Conservation (phyloP, 2,888 invertebrate genomes). For the Sarcophaga caerulescens region DNA sequence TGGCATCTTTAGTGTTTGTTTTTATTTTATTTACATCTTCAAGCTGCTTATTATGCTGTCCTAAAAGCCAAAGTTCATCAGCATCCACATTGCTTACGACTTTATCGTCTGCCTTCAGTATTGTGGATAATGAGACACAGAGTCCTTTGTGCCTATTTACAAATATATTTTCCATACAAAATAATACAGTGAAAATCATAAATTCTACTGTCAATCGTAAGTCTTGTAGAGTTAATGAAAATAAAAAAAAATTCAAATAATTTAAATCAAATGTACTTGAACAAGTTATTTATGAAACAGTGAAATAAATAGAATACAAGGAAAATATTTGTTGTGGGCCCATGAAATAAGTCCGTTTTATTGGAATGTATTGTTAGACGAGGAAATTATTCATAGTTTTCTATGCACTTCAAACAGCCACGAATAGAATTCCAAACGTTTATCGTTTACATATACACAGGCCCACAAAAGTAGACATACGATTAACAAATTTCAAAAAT, state of each 20-base stretch:
- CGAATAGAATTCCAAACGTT: no score
- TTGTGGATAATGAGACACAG: slow-evolving; percentile 43
- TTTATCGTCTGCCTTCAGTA: slow-evolving; percentile 23
- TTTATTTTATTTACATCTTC: slow-evolving; percentile 30
- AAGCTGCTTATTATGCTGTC: slow-evolving; percentile 48
- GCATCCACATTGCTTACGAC: slow-evolving; percentile 35
- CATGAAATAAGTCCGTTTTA: no score
- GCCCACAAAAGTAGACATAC: no score
- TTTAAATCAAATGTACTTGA: no score
- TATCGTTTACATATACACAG: no score
- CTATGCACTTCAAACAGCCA: no score
- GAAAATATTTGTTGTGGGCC: no score
- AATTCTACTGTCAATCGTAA: slow-evolving; percentile 54
- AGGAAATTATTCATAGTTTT: no score
- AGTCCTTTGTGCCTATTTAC: slow-evolving; percentile 56
- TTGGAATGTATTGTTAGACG: no score
- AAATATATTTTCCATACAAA: slow-evolving; percentile 41
- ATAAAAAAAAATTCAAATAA: not conserved
- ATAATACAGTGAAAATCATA: slow-evolving; percentile 46
- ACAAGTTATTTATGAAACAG: no score
- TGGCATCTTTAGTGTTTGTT: slow-evolving; percentile 28
- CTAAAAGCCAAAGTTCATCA: slow-evolving; percentile 38
- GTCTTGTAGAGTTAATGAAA: not conserved
- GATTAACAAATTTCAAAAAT: no score
- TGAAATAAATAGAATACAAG: no score